phyloP scores from a whole-genome alignment of 1,140 invertebrate genomes.

The Orius laevigatus region DNA sequence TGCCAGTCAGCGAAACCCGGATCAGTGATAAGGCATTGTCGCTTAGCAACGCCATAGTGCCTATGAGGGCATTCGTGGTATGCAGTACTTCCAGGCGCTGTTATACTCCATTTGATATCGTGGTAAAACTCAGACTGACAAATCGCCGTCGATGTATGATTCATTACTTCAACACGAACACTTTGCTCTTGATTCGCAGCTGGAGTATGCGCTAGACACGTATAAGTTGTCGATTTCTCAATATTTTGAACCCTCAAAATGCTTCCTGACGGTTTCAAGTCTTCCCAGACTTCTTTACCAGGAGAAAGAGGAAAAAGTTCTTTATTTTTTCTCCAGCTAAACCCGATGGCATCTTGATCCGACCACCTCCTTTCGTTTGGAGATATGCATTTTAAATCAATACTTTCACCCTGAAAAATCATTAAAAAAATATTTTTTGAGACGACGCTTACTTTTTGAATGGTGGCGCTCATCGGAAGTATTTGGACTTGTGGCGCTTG shows the following conservation, averaged over 20 bases:
- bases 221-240: conserved; percentile 42
- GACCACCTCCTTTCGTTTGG: conserved; percentile 34
- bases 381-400: conserved; percentile 45
- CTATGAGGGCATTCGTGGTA: conserved; percentile 3
- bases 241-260: conserved; percentile 17
- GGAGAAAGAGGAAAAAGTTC: conserved; percentile 49
- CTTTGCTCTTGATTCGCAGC: conserved; percentile 24
- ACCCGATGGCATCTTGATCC: conserved; percentile 42
- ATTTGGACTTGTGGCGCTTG: conserved; percentile 49
- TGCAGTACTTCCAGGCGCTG: conserved; percentile 5
- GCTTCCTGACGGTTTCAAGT: conserved; percentile 26
- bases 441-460: conserved; percentile 39
- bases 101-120: conserved; percentile 1
- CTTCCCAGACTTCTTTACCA: conserved; percentile 57
- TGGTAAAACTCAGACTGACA: conserved; percentile 25
- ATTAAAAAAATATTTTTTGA: background rate
- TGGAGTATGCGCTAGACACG: conserved; percentile 31
- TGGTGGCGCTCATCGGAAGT: conserved; percentile 51
- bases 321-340: conserved; percentile 61
- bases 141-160: conserved; percentile 36
- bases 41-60: conserved; percentile 16
- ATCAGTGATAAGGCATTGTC: conserved; percentile 14
- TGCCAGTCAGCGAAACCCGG: conserved; percentile 47
- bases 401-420: conserved; percentile 38
- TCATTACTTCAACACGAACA: conserved; percentile 41